Evolutionary conservation across 2,797 vertebrate genomes (phyloP).

Genomic region (Bradypodion pumilum): DNA sequence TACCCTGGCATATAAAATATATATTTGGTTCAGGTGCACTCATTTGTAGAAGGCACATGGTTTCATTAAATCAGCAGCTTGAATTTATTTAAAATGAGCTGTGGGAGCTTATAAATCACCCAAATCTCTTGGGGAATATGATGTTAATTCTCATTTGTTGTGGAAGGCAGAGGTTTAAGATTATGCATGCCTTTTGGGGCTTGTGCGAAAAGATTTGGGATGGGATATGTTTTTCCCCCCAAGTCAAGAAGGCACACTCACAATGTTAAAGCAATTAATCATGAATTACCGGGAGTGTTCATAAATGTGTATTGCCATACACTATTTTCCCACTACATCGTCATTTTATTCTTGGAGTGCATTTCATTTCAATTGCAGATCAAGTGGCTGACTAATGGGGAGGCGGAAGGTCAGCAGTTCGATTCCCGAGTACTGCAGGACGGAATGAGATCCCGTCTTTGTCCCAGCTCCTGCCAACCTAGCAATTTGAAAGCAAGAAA

Average conservation of each 20-base stretch:
- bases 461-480: no score
- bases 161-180: slow-evolving; percentile 24
- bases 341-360: slow-evolving; percentile 24
- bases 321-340: neutral
- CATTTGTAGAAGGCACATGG: slow-evolving; percentile 25
- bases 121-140: slow-evolving; percentile 16
- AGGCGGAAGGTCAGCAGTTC: no score
- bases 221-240: slow-evolving; percentile 31
- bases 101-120: slow-evolving; percentile 22
- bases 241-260: slow-evolving; percentile 25
- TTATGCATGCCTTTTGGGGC: neutral
- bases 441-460: no score
- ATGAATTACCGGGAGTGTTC: slow-evolving; percentile 28
- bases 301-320: slow-evolving; percentile 37
- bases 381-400: no score
- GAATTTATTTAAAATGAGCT: slow-evolving; percentile 5
- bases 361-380: neutral
- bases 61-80: slow-evolving; percentile 6
- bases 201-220: neutral
- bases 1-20: neutral
- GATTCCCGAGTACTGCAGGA: no score
- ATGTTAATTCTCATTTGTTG: slow-evolving; percentile 35
- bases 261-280: slow-evolving; percentile 49
- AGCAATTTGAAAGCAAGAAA: no score
- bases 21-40: neutral